Base-by-base conservation (phyloP, 1,140 invertebrate genomes). In the Drosophila bipectinata region DNA sequence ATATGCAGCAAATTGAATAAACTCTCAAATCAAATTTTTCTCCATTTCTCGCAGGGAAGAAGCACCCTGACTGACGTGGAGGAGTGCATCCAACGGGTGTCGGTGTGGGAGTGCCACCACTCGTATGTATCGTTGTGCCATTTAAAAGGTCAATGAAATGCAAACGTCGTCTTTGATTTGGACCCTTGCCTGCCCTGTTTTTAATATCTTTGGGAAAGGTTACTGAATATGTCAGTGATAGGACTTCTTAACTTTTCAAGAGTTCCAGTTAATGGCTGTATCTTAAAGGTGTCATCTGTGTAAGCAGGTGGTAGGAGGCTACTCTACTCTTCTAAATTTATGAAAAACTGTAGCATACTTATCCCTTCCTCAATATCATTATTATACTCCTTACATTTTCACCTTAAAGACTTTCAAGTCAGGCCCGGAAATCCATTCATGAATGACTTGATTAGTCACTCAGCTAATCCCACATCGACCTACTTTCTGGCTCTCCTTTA, bases 131-230 rank as follows among this genome's bases (percentile, higher is more conserved):
- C 69, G 64, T 67, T 44, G 41, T 67, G 71, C 79, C 67, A 87
- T 87, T 87, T 88, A 87, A 87, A 88, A 63, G 82, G 82, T 87
- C 82, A 87, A 87, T 87, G 82, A 87, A 88, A 87, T 87, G 82
- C 82, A 87, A 79, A 79, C 52, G 67, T 68, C 58, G 63, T 45
- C 63, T 64, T 41, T 67, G 60, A 41, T 67, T 67, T 51, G 34
- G 45, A n/a, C 3, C 41, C 59, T 28, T 49, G 72, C 41, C 47
- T 74, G 72, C 83, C 79, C 52, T 30, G 44, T 51, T 44, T 62
- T 12, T 37, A 4, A 37, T 37, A 37, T n/a, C 34, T 4, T n/a
- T 37, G 34, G 10, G 3, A 37, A 12, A n/a, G 34, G 34, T 12
- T 37, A 12, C 34, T 12, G 10, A 37, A 37, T 34, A 34, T 34